Evolutionary conservation across 2,888 invertebrate genomes (phyloP).

Genomic region (Brachylomia viminalis): DNA sequence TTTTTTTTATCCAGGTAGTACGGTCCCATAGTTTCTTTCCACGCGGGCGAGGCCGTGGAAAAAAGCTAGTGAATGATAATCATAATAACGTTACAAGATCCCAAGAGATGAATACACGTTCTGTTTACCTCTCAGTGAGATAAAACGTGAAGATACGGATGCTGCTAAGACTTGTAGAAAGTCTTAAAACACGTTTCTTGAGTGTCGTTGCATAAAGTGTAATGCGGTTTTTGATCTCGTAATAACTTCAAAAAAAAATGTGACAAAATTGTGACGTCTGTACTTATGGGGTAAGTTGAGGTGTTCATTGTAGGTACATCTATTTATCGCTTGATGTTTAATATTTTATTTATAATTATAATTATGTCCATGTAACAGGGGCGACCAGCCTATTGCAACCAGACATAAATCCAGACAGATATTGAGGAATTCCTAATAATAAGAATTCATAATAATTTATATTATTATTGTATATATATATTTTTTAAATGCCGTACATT

Average conservation of each 20-base stretch:
- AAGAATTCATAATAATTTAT: neutral
- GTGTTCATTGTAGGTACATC: neutral
- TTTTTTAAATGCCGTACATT: too few species aligned
- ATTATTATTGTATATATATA: too few species aligned
- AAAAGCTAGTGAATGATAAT: slow-evolving; percentile 1
- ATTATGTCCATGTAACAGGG: too few species aligned
- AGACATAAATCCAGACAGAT: neutral
- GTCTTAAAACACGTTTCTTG: slow-evolving; percentile 48
- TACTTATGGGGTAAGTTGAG: neutral
- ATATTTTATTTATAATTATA: neutral
- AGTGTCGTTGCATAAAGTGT: slow-evolving; percentile 33
- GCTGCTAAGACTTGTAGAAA: slow-evolving; percentile 52
- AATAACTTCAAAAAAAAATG: neutral
- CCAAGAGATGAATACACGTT: slow-evolving; percentile 47
- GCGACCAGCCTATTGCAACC: neutral
- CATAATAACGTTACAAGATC: slow-evolving; percentile 48
- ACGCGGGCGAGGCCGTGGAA: too few species aligned
- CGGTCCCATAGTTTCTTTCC: too few species aligned
- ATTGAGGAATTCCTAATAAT: neutral
- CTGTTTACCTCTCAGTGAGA: slow-evolving; percentile 57
- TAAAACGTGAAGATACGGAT: slow-evolving; percentile 60
- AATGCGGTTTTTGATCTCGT: slow-evolving; percentile 42
- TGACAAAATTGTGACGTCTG: neutral
- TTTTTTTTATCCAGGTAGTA: too few species aligned
- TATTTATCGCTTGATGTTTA: neutral